Conservation (phyloP, 2,113 vertebrate species). For the Hippotragus niger region DNA sequence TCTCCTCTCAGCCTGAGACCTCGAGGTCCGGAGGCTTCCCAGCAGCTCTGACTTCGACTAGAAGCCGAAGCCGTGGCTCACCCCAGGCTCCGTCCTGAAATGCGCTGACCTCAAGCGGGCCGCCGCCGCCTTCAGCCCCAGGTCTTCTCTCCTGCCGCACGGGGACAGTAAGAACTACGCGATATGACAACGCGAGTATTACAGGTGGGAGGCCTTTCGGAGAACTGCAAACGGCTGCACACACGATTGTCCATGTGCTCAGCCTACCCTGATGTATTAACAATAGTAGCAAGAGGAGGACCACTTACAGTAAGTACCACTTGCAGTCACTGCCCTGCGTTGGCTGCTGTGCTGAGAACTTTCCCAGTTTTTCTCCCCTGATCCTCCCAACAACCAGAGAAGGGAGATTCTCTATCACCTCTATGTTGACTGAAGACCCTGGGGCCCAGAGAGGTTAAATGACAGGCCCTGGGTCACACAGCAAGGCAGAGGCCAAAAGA, state of each 20-base stretch:
- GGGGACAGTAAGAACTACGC: neutral
- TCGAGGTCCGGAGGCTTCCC: neutral
- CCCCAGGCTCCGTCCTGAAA: neutral
- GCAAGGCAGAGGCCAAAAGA: neutral
- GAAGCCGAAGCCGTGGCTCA: neutral
- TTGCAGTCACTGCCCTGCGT: neutral
- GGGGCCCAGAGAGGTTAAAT: neutral
- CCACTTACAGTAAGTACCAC: neutral
- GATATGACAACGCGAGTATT: neutral
- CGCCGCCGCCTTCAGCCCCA: neutral
- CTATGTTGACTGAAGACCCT: neutral
- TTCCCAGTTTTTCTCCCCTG: neutral
- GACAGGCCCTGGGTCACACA: neutral
- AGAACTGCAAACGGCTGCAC: neutral
- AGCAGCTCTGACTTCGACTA: neutral
- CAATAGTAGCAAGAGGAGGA: accelerated
- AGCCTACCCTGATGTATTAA: neutral
- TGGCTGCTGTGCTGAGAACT: neutral
- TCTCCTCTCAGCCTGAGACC: neutral
- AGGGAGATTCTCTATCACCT: neutral
- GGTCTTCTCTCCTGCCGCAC: neutral
- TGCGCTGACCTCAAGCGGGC: neutral
- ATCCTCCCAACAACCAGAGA: neutral
- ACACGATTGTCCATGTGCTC: too few relatives aligned
- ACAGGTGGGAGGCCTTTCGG: neutral